Conservation (phyloP, 2,888 invertebrate genomes). For the Drosophila anomalata region DNA sequence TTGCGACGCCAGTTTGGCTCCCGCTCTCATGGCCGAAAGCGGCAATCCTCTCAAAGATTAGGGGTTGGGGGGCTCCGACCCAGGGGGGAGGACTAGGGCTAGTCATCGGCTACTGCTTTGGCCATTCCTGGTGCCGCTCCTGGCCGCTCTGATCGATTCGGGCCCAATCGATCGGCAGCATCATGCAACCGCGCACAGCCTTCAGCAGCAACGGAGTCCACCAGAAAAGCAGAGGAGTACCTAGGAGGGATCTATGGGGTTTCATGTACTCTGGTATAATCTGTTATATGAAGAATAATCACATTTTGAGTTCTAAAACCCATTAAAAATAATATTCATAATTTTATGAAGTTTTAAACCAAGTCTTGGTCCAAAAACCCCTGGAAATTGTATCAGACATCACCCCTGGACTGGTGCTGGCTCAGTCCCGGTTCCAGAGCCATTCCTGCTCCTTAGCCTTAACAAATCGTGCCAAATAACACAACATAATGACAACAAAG, state of each 20-base stretch:
- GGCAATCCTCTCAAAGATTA: constrained; percentile 44
- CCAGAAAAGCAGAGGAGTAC: not conserved
- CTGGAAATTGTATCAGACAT: constrained; percentile 2
- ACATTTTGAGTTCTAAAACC: too few species aligned
- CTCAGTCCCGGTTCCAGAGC: constrained; percentile 3
- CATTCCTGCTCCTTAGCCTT: constrained; percentile 60
- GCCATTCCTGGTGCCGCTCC: constrained; percentile 54
- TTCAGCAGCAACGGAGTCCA: constrained; percentile 11
- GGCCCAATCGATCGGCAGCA: constrained; percentile 79
- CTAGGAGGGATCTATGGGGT: not conserved
- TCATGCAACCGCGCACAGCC: constrained; percentile 81
- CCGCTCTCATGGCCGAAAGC: constrained; percentile 65
- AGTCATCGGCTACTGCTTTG: constrained; percentile 40
- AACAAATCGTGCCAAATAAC: constrained; percentile 82
- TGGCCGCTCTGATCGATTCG: constrained; percentile 75
- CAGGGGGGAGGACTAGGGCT: constrained; percentile 2
- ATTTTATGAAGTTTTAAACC: too few species aligned
- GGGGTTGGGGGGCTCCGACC: constrained; percentile 1
- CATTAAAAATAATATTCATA: too few species aligned
- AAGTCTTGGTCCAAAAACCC: not conserved
- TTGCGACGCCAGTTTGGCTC: constrained; percentile 76
- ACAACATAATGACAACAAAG: constrained; percentile 80
- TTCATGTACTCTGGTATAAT: too few species aligned
- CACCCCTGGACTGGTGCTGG: constrained; percentile 9
- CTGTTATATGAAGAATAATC: too few species aligned